Conservation (phyloP, 2,888 invertebrate species). For the Gordius sp. region DNA sequence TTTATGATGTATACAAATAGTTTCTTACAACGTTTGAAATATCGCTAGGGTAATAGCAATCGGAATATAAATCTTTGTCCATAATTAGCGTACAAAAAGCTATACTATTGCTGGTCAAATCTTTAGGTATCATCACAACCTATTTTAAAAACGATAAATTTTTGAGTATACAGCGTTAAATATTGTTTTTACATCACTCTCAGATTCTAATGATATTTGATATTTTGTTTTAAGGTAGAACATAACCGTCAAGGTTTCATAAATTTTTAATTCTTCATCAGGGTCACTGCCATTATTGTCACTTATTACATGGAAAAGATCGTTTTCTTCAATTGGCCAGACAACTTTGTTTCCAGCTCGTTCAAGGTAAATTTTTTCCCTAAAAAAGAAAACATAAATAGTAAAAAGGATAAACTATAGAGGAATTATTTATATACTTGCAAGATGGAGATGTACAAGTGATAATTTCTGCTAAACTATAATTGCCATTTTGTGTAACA, state of each 20-base stretch:
- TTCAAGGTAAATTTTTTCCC: not conserved
- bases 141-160: not conserved
- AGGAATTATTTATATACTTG: not conserved
- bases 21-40: no score
- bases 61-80: not conserved
- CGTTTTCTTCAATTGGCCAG: not conserved
- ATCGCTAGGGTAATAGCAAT: no score
- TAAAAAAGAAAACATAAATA: no score
- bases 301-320: no score
- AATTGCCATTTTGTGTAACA: slow-evolving; percentile 2
- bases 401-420: no score
- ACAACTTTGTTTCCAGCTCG: not conserved
- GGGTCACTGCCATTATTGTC: not conserved
- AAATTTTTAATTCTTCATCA: not conserved
- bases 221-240: slow-evolving; percentile 9
- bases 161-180: not conserved
- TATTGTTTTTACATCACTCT: not conserved
- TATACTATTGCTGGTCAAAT: not conserved
- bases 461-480: slow-evolving; percentile 1
- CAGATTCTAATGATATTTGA: not conserved
- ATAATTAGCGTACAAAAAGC: slow-evolving; percentile 1
- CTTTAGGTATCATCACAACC: not conserved
- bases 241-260: not conserved
- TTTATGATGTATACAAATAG: no score
- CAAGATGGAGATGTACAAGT: slow-evolving; percentile 1